Percentiles rank a stretch among this genome's conserved stretches.
These are phyloP conservation scores for Caenorhabditis becei DNA, from an alignment of 2,888 invertebrate species.

Conservation along the genomic window DNA sequence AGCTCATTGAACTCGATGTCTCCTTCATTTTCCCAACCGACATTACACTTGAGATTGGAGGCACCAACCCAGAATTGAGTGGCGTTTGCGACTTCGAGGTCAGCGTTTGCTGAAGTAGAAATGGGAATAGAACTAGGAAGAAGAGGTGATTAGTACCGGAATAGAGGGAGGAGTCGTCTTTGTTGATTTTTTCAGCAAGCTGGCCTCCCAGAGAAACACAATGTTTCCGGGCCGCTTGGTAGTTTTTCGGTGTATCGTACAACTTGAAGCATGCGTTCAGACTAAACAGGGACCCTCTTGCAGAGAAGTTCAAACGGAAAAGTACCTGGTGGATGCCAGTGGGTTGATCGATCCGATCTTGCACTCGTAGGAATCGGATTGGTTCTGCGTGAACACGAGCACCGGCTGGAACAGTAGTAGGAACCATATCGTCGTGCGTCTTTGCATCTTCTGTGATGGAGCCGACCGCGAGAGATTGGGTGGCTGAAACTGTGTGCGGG, in stretches of 20 bases:
- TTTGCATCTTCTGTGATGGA: conserved; percentile 35
- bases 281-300: conserved; percentile 15
- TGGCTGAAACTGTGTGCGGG: conserved; percentile 29
- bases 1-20: conserved; percentile 50
- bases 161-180: conserved; percentile 48
- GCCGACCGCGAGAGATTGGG: background rate
- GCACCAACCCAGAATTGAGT: conserved; percentile 52
- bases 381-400: conserved; percentile 27
- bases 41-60: conserved; percentile 50
- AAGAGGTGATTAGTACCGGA: too few relatives aligned
- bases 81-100: conserved; percentile 24
- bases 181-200: conserved; percentile 47
- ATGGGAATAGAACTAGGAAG: too few relatives aligned
- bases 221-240: conserved; percentile 36
- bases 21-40: conserved; percentile 44
- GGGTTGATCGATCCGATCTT: conserved; percentile 40
- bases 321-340: conserved; percentile 33
- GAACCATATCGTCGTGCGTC: conserved; percentile 53
- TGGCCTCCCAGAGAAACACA: conserved; percentile 46
- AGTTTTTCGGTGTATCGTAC: conserved; percentile 44
- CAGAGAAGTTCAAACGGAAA: background rate
- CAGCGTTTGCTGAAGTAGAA: conserved; percentile 32
- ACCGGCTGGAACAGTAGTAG: conserved; percentile 41
- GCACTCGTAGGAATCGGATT: conserved; percentile 32
- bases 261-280: conserved; percentile 42